A percentile compares a stretch with the other conserved stretches of the same genome.
Conservation (phyloP, 2,113 vertebrate species). For the Antechinus stuartii region DNA sequence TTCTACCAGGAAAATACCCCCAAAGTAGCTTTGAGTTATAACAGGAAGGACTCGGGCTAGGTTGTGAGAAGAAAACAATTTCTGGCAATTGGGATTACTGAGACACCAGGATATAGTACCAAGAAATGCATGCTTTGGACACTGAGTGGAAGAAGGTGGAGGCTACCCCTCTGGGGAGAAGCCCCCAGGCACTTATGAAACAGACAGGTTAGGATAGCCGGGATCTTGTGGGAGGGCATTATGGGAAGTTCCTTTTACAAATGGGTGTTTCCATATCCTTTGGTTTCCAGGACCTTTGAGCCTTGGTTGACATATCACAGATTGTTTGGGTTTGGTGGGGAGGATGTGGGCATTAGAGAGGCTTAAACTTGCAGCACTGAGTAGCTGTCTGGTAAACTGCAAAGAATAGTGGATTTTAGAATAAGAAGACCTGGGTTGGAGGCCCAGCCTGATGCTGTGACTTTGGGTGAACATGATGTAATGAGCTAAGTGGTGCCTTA, state of each 20-base stretch:
- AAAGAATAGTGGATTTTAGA: background rate
- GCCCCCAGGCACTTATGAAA: background rate
- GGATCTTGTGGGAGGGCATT: background rate
- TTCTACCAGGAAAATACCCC: background rate
- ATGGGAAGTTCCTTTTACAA: background rate
- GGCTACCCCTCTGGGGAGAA: background rate
- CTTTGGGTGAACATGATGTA: too few relatives aligned
- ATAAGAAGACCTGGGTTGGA: too few relatives aligned
- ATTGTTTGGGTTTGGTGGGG: background rate
- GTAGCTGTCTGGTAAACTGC: background rate
- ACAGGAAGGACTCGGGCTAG: background rate
- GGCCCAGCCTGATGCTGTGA: too few relatives aligned
- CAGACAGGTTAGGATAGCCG: background rate
- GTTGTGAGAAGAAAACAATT: background rate
- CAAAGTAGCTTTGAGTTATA: background rate
- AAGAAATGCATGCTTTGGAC: background rate
- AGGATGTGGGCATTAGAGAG: background rate
- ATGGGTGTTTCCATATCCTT: background rate
- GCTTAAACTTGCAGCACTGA: background rate
- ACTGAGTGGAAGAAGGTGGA: background rate
- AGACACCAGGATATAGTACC: background rate
- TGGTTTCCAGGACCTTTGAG: background rate
- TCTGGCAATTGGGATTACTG: background rate
- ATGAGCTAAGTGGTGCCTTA: too few relatives aligned
- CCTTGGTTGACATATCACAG: background rate